Conservation (phyloP, 1,140 invertebrate species). For the Lithobius niger region DNA sequence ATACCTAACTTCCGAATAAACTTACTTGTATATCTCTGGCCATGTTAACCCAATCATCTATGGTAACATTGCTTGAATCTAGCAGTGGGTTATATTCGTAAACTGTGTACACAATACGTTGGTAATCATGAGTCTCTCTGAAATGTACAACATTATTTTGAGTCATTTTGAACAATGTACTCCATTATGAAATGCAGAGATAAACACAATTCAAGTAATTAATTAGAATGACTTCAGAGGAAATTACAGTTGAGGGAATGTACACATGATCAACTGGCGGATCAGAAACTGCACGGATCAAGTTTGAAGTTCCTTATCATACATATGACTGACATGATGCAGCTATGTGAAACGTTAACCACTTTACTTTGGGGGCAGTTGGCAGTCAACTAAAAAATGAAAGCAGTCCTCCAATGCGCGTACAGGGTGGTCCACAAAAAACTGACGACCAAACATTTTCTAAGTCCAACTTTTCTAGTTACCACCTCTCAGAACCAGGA, state of each 20-base stretch:
- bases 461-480: not conserved
- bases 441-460: not conserved
- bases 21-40: slow-evolving; percentile 72
- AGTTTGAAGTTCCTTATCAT: slow-evolving; percentile 10
- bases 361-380: not conserved
- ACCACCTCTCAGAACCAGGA: not conserved
- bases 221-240: not conserved
- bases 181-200: slow-evolving; percentile 26
- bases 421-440: not conserved
- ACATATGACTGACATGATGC: no score
- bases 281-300: not conserved
- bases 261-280: slow-evolving; percentile 28
- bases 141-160: slow-evolving; percentile 13
- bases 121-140: slow-evolving; percentile 33
- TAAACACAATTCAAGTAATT: not conserved
- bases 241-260: slow-evolving; percentile 34
- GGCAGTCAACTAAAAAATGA: not conserved
- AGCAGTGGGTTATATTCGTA: slow-evolving; percentile 74
- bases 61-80: slow-evolving; percentile 88
- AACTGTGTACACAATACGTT: slow-evolving; percentile 60
- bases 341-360: no score
- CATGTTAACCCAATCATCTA: slow-evolving; percentile 78
- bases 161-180: slow-evolving; percentile 9
- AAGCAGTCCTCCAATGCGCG: not conserved
- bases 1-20: not conserved